phyloP scores from a whole-genome alignment of 2,888 invertebrate genomes.

The Leptura quadrifasciata region DNA sequence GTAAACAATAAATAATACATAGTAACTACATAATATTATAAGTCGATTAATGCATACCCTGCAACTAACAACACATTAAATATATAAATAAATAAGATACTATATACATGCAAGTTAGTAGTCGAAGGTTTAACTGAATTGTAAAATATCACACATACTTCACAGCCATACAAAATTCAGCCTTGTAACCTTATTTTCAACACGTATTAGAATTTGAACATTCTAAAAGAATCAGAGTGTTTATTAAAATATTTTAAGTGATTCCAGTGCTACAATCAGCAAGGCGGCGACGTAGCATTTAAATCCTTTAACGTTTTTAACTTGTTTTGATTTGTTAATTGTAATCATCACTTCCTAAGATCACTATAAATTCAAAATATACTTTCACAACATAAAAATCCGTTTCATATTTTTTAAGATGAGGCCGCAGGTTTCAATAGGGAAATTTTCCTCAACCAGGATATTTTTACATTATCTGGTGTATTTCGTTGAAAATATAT shows the following conservation, averaged over 20 bases:
- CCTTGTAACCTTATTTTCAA: not conserved
- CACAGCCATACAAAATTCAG: constrained; percentile 26
- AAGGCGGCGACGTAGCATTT: too few species aligned
- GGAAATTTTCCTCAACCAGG: too few species aligned
- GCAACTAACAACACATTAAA: constrained; percentile 40
- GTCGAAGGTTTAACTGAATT: not conserved
- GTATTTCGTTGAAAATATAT: too few species aligned
- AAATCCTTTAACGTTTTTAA: too few species aligned
- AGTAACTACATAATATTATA: constrained; percentile 25
- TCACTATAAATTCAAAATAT: not conserved
- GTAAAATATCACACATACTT: constrained; percentile 33
- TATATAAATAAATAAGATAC: constrained; percentile 23
- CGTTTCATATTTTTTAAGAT: too few species aligned
- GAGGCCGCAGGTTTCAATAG: too few species aligned
- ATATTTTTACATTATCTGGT: too few species aligned
- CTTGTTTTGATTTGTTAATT: not conserved
- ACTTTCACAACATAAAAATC: too few species aligned
- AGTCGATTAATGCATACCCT: constrained; percentile 33
- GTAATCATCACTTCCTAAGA: constrained; percentile 8
- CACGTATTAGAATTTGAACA: not conserved
- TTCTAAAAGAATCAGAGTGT: not conserved
- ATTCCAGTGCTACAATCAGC: too few species aligned
- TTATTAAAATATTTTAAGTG: too few species aligned
- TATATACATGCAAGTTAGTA: constrained; percentile 44
- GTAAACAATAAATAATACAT: constrained; percentile 28